Conservation (phyloP, 2,888 invertebrate genomes). For the Nymphalis urticae region DNA sequence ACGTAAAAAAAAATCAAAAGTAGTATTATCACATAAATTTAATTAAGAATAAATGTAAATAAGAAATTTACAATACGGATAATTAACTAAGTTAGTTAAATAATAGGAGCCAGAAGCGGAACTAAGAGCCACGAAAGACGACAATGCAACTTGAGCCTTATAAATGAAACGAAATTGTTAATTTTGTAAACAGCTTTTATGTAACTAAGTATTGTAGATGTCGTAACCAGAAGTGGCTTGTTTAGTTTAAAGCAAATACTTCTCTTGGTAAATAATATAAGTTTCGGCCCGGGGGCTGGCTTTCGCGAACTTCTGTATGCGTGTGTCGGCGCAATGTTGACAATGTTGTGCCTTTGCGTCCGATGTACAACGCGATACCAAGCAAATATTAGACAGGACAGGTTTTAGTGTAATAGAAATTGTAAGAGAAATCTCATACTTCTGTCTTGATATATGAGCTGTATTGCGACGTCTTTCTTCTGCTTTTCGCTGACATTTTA, state of each 20-base stretch:
- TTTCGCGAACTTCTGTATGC: conserved; percentile 63
- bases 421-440: conserved; percentile 50
- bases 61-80: conserved; percentile 24
- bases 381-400: conserved; percentile 50
- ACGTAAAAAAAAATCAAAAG: too few relatives aligned
- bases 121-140: conserved; percentile 16
- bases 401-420: conserved; percentile 64
- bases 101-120: conserved; percentile 16
- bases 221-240: conserved; percentile 55
- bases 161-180: conserved; percentile 33
- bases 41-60: neutral
- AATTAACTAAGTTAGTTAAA: conserved; percentile 30
- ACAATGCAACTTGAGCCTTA: conserved; percentile 41
- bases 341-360: conserved; percentile 33
- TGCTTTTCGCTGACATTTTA: neutral
- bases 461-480: conserved; percentile 3
- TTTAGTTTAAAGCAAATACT: conserved; percentile 56
- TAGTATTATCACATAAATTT: too few relatives aligned
- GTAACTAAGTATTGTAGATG: conserved; percentile 42
- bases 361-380: conserved; percentile 40
- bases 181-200: conserved; percentile 38
- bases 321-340: conserved; percentile 52
- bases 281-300: conserved; percentile 55
- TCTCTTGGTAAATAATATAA: conserved; percentile 62
- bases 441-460: conserved; percentile 32